phyloP scores from a whole-genome alignment of 2,113 vertebrate species.

The Otocyon megalotis region DNA sequence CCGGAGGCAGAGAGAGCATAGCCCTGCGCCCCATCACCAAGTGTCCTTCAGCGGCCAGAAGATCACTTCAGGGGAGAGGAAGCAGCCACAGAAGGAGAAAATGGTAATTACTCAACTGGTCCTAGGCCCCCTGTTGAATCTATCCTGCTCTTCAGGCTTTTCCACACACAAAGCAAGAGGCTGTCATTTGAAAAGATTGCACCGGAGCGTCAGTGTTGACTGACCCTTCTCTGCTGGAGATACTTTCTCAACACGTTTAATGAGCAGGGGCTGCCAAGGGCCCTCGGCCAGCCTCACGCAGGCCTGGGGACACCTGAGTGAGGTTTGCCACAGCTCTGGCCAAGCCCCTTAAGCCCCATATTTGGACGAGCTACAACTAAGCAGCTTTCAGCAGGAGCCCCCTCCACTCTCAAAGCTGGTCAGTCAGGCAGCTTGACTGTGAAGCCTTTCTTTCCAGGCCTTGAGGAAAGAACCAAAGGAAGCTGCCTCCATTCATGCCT shows the following conservation, averaged over 20 bases:
- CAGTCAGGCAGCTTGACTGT: neutral
- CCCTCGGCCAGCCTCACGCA: neutral
- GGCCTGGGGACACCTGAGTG: neutral
- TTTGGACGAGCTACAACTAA: neutral
- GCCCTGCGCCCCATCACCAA: neutral
- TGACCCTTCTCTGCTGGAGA: neutral
- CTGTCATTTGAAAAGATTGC: constrained; percentile 28
- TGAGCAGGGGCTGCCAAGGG: neutral
- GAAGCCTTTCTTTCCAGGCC: constrained; percentile 52
- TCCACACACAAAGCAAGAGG: constrained; percentile 20
- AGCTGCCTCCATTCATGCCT: neutral
- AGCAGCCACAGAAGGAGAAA: neutral
- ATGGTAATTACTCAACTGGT: neutral
- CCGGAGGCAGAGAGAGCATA: neutral
- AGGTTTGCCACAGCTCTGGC: neutral
- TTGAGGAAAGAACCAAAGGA: neutral
- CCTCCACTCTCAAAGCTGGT: too few relatives aligned
- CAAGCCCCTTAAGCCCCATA: neutral
- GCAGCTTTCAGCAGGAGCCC: constrained; percentile 10
- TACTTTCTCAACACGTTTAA: constrained; percentile 10
- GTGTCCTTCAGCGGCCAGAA: neutral
- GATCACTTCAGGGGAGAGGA: neutral
- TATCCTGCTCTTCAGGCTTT: neutral
- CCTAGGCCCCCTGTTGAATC: constrained; percentile 1
- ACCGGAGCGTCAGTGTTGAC: neutral